Evolutionary conservation across 2,797 vertebrate species (phyloP).

Genomic region (Gallinago stenura): DNA sequence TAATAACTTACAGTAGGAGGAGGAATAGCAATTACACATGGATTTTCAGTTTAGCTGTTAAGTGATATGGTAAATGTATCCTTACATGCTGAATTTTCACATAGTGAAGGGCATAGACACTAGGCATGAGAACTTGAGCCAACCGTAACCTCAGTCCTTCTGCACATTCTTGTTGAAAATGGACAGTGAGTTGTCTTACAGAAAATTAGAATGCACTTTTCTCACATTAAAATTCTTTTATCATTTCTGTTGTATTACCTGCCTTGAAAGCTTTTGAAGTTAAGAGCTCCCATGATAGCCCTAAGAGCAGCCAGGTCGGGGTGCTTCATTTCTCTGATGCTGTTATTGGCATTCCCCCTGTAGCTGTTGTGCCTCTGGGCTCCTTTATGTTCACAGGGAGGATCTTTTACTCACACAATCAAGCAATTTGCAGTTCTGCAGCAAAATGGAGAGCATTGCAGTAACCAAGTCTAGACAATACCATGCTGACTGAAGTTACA

Average conservation of each 20-base stretch:
- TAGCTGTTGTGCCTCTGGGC: too few species aligned
- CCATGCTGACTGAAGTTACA: not conserved
- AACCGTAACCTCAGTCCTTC: not conserved
- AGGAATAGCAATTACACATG: not conserved
- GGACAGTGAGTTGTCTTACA: not conserved
- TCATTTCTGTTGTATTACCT: not conserved
- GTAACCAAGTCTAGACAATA: not conserved
- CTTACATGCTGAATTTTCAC: not conserved
- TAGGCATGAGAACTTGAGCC: not conserved
- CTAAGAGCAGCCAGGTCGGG: fast-evolving
- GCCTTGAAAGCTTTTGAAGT: not conserved
- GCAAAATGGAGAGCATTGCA: not conserved
- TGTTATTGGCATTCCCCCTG: not conserved
- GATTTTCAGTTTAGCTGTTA: not conserved
- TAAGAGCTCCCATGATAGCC: not conserved
- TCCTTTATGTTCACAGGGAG: not conserved
- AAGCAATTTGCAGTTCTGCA: not conserved
- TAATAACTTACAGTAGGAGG: not conserved
- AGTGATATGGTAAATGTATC: not conserved
- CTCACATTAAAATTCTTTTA: not conserved
- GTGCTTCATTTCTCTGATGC: not conserved
- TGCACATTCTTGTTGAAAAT: not conserved
- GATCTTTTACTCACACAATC: not conserved
- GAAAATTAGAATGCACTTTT: not conserved
- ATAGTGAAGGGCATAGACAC: not conserved